Evolutionary conservation across 2,113 vertebrate genomes (phyloP).

Genomic region (Lepus timidus): DNA sequence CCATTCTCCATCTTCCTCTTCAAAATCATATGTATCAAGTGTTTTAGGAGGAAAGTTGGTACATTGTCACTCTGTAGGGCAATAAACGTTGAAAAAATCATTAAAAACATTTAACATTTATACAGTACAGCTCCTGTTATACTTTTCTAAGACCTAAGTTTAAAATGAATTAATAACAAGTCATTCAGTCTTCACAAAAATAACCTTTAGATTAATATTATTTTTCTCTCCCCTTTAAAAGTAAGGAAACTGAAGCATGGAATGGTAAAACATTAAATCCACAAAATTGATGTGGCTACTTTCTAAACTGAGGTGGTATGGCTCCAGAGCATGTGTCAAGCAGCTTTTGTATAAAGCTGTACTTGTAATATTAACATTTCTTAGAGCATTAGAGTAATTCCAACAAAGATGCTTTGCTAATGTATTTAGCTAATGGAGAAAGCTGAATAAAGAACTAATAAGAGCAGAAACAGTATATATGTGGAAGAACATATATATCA

Average conservation of each 20-base stretch:
- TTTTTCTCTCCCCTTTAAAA: neutral
- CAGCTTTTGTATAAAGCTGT: neutral
- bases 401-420: neutral
- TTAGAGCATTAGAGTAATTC: neutral
- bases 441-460: neutral
- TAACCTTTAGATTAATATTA: neutral
- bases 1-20: neutral
- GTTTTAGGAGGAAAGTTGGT: neutral
- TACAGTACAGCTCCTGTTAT: neutral
- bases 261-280: neutral
- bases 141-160: neutral
- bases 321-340: neutral
- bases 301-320: neutral
- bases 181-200: neutral
- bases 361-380: neutral
- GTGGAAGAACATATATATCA: neutral
- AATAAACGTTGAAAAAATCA: neutral
- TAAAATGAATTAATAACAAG: neutral
- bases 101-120: neutral
- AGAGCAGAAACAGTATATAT: neutral
- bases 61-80: neutral
- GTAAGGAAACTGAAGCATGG: neutral
- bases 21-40: neutral
- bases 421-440: neutral
- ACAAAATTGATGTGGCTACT: neutral